Evolutionary conservation across 1,140 invertebrate genomes (phyloP), one percentile per base, ranked within the genome.

Genomic region (Anagrus nilaparvatae): DNA sequence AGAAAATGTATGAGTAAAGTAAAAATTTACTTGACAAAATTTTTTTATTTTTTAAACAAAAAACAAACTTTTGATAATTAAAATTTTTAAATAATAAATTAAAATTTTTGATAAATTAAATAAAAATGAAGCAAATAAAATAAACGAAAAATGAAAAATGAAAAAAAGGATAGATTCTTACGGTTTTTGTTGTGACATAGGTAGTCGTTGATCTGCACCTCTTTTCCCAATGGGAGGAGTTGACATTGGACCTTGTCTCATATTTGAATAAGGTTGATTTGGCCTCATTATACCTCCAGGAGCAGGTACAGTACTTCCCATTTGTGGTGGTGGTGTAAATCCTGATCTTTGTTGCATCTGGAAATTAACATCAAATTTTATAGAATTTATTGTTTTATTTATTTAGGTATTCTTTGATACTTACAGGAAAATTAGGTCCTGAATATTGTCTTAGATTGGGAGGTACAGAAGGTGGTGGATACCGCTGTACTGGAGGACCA

Each of bases 171-270:
- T 34, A 31, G 1, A 37, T 40, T 69, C 64, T 59, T 70, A 78
- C 71, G 71, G 72, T 60, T 80, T 81, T 59, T 76, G 75, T 44
- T 73, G 78, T n/a, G 73, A 65, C 60, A 76, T 69, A 4, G 69
- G 67, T 35, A 71, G 70, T 46, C 79, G 67, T 49, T 69, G 72
- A 59, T 79, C 79, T 2, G 67, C 57, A 6, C 74, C 75, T 29
- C 79, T 60, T 60, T 82, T 82, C 24, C 67, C 67, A 25, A 71
- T 71, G 14, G 70, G 67, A 12, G 69, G 68, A 14, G 69, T 67
- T 3, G 69, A 60, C 58, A 75, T 73, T 12, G 73, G 71, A 3
- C 72, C 67, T 46, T 73, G 73, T 18, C 76, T 60, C 73, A 79
- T 72, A 24, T 71, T 75, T 2, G 69, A 63, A 47, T 77, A 76